Percentiles rank a stretch among this genome's conserved stretches.
Conservation (phyloP, 2,113 vertebrate genomes). For the Misgurnus anguillicaudatus region DNA sequence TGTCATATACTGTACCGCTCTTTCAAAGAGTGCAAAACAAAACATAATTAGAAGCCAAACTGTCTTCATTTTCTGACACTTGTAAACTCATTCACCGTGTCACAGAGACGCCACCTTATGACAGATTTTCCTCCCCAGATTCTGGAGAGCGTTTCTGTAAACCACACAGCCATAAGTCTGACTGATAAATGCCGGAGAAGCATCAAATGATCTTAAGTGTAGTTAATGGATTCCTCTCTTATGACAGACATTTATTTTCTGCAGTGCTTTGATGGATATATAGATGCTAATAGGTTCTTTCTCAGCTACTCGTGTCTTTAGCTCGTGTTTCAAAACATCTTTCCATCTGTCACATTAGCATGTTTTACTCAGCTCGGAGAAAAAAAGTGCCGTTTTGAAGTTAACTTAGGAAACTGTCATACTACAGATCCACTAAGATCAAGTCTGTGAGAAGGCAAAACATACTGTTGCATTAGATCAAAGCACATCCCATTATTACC, state of each 20-base stretch:
- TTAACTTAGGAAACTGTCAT: conserved; percentile 49
- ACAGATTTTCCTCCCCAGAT: conserved; percentile 23
- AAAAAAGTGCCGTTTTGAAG: conserved; percentile 39
- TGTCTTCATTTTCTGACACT: conserved; percentile 11
- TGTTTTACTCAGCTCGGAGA: conserved; percentile 27
- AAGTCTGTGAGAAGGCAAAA: neutral
- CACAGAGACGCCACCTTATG: neutral
- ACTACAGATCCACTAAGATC: conserved; percentile 8
- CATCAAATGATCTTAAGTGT: conserved; percentile 54
- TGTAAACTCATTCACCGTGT: conserved; percentile 3
- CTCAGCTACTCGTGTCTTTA: conserved; percentile 46
- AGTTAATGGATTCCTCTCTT: conserved; percentile 58
- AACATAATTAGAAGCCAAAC: conserved; percentile 36
- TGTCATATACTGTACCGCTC: neutral
- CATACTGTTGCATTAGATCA: no score
- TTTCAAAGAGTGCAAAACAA: conserved; percentile 5
- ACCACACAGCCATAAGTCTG: conserved; percentile 30
- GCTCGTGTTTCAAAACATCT: conserved; percentile 47
- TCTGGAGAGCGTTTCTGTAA: conserved; percentile 31
- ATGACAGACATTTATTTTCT: conserved; percentile 57
- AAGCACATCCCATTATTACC: no score
- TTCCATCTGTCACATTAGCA: conserved; percentile 49
- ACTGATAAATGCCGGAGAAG: conserved; percentile 47
- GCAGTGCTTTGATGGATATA: conserved; percentile 51
- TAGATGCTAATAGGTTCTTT: conserved; percentile 58